These are phyloP conservation scores for Trissolcus japonicus DNA, from an alignment of 2,888 invertebrate genomes.

Conservation along the genomic window DNA sequence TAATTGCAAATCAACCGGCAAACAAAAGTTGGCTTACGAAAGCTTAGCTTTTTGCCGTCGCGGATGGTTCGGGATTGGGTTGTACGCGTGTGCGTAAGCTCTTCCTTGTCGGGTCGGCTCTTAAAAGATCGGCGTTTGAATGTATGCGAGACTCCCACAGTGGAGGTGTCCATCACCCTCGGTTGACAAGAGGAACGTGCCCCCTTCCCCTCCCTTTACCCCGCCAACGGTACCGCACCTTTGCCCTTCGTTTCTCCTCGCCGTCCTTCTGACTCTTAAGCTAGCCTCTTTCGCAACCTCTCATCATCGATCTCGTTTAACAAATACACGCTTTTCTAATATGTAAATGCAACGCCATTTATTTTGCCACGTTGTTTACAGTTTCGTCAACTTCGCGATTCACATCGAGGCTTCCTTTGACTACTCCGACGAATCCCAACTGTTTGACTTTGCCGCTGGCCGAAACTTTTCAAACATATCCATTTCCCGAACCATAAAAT, in stretches of 20 bases:
- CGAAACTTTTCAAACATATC: no score
- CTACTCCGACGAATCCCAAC: not conserved
- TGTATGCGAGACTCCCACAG: conserved; percentile 71
- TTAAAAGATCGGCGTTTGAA: conserved; percentile 53
- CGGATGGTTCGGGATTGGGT: conserved; percentile 9
- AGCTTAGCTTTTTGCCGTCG: no score
- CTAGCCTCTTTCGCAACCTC: conserved; percentile 57
- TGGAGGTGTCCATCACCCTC: conserved; percentile 75
- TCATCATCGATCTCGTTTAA: conserved; percentile 56
- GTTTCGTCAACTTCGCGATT: conserved; percentile 10
- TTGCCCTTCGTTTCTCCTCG: conserved; percentile 52
- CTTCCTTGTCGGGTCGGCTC: conserved; percentile 56
- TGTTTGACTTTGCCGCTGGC: no score
- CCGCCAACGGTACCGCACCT: conserved; percentile 41
- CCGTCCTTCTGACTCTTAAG: conserved; percentile 56
- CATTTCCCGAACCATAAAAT: not conserved
- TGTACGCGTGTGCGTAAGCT: conserved; percentile 40
- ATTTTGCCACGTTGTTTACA: conserved; percentile 20
- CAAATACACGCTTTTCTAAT: conserved; percentile 51
- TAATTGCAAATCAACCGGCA: conserved; percentile 18
- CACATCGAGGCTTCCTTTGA: conserved; percentile 4
- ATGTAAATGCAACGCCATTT: conserved; percentile 40
- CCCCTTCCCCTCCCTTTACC: conserved; percentile 55
- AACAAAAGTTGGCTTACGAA: not conserved
- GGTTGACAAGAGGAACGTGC: conserved; percentile 74